These are phyloP conservation scores for Euura saliciscinereae DNA, from an alignment of 1,140 invertebrate species.

Conservation along the genomic window DNA sequence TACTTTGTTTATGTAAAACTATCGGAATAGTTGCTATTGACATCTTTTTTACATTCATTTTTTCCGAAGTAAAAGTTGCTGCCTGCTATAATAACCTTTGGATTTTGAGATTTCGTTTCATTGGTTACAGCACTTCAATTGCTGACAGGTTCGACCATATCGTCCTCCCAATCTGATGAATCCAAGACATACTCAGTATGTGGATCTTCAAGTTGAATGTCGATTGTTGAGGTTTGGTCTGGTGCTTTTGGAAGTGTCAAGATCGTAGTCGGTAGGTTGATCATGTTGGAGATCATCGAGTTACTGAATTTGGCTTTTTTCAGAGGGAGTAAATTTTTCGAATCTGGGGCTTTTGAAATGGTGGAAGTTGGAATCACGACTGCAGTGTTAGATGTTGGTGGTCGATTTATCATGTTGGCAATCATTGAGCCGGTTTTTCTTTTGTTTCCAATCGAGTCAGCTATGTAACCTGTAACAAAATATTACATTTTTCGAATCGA, in stretches of 20 bases:
- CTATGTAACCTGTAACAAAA: slow-evolving; percentile 1
- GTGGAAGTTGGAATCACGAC: not conserved
- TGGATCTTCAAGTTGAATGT: not conserved
- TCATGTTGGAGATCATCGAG: not conserved
- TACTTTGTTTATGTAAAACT: not conserved
- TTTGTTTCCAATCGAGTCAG: not conserved
- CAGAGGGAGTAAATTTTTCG: not conserved
- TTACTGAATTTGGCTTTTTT: not conserved
- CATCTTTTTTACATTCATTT: not conserved
- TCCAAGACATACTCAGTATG: not conserved
- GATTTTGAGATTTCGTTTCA: not conserved
- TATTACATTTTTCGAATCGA: not conserved
- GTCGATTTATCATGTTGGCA: not conserved
- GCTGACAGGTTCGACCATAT: not conserved
- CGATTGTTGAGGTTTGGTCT: not conserved
- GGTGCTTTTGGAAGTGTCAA: not conserved
- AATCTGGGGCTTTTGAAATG: not conserved
- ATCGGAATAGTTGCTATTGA: not conserved
- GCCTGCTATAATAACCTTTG: not conserved
- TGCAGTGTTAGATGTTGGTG: slow-evolving; percentile 3
- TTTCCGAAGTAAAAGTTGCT: not conserved
- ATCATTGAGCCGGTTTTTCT: slow-evolving; percentile 10
- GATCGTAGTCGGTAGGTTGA: not conserved
- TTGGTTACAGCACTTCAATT: not conserved
- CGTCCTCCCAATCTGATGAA: not conserved